Conservation (phyloP, 2,888 invertebrate genomes). For the Machimus rusticus region DNA sequence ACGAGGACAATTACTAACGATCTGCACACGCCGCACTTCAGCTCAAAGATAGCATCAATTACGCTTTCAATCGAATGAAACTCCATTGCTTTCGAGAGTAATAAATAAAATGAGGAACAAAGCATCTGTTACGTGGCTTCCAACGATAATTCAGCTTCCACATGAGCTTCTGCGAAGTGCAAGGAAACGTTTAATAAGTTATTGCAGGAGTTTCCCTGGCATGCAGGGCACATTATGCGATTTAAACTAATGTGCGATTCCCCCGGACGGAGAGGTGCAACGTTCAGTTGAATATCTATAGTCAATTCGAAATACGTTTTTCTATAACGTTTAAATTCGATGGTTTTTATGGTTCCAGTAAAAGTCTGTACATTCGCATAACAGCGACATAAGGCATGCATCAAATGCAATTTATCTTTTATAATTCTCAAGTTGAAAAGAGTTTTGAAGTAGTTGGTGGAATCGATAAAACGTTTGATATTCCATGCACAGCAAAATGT, state of each 20-base stretch:
- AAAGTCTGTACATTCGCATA: neutral
- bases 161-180: neutral
- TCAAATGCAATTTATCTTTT: neutral
- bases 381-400: neutral
- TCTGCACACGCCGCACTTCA: neutral
- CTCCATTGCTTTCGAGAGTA: neutral
- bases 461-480: neutral
- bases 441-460: neutral
- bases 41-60: neutral
- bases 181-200: neutral
- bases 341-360: neutral
- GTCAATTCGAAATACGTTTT: neutral
- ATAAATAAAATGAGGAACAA: neutral
- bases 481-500: neutral
- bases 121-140: neutral
- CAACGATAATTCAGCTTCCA: neutral
- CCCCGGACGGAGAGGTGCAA: neutral
- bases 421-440: neutral
- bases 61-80: neutral
- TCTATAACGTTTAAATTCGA: neutral
- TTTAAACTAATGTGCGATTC: neutral
- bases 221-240: neutral
- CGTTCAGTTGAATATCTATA: neutral
- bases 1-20: neutral
- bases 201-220: neutral